Base-by-base conservation (phyloP, 2,888 invertebrate species). In the Trisateles emortualis region DNA sequence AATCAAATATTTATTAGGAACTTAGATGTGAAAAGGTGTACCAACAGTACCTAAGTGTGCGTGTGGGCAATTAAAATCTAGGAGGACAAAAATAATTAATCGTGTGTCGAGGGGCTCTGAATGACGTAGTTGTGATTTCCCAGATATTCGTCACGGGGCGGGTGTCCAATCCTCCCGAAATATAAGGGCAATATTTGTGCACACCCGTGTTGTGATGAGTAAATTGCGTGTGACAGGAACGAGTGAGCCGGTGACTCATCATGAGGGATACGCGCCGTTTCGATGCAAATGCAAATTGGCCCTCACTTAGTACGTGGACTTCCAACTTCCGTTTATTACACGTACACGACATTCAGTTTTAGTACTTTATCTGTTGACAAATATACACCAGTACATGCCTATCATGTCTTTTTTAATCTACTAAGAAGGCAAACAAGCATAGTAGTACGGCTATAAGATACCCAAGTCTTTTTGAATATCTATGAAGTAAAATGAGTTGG, bases 311-410 rank as follows among this genome's bases (percentile, higher is more conserved):
- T 67, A 68, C 69, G 70, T 74, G 72, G 71, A 73, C 87, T 88
- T 85, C 95, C 95, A 64, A 72, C 76, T 75, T 79, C 74, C 74
- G 66, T 59, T 65, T 26, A 17, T 35, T 42, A 63, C 59, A 71
- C 60, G 59, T 47, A 48, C 51, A 65, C 68, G 45, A 48, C 64
- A 61, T 60, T 45, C 38, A 50, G 24, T 42, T 40, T 38, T 26
- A 19, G n/a, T 53, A 16, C 16, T 29, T 32, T 32, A 17, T 5
- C 32, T 17, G 19, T 41, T 38, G 43, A 38, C 16, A 38, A 11
- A 30, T 6, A 30, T 22, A 22, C 10, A 10, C n/a, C n/a, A n/a
- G n/a, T n/a, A n/a, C 8, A 22, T 8, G 2, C 10, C 3, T 38
- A 17, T 11, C 26, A 6, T 1, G 26, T 2, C 5, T 19, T 19